A percentile compares a stretch with the other conserved stretches of the same genome.
phyloP scores from a whole-genome alignment of 2,797 vertebrate genomes.

The Notolabrus celidotus region DNA sequence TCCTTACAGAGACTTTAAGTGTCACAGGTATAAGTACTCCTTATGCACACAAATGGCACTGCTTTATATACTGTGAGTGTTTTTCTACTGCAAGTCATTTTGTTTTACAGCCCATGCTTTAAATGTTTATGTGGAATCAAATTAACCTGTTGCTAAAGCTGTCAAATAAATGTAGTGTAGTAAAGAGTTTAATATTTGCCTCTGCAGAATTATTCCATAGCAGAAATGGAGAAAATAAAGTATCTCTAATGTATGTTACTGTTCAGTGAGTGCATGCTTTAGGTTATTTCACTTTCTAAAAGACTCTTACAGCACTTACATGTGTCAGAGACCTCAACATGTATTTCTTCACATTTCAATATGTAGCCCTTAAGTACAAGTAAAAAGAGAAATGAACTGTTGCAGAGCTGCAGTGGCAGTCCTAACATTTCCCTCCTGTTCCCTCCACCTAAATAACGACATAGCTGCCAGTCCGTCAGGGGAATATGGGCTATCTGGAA shows the following conservation, averaged over 20 bases:
- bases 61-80: not conserved
- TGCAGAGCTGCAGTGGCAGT: conserved; percentile 54
- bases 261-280: not conserved
- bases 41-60: not conserved
- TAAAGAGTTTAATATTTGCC: no score
- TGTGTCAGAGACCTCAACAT: conserved; percentile 27
- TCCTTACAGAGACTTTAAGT: no score
- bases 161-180: no score
- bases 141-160: no score
- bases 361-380: conserved; percentile 14
- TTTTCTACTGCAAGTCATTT: no score
- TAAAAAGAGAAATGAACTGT: conserved; percentile 55
- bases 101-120: no score
- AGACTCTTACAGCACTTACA: not conserved
- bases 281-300: not conserved
- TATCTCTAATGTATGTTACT: not conserved
- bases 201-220: not conserved
- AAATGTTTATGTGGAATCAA: no score
- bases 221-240: not conserved
- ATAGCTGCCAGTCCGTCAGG: conserved; percentile 53
- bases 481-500: conserved; percentile 58
- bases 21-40: not conserved
- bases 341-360: conserved; percentile 46
- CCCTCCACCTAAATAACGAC: conserved; percentile 63
- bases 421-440: conserved; percentile 37